phyloP scores from a whole-genome alignment of 2,113 vertebrate genomes.

The Myodes glareolus region DNA sequence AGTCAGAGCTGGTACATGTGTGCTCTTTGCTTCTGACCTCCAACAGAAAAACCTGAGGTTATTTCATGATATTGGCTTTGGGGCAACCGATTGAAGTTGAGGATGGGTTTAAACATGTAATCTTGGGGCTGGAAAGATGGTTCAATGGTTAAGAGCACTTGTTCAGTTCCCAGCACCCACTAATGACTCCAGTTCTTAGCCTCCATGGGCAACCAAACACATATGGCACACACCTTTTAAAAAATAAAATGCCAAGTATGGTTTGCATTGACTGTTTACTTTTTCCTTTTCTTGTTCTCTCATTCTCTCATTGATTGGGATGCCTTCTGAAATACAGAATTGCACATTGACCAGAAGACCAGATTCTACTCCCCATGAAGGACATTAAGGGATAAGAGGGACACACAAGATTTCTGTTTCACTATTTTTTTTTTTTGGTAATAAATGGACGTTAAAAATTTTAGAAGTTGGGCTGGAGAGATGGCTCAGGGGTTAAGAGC shows the following conservation, averaged over 20 bases:
- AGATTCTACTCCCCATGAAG: background rate
- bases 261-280: background rate
- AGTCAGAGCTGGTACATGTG: conserved; percentile 11
- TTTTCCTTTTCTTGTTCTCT: background rate
- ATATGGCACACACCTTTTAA: background rate
- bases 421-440: background rate
- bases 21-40: background rate
- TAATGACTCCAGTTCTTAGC: background rate
- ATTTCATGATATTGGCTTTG: background rate
- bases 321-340: conserved; percentile 27
- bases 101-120: background rate
- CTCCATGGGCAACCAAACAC: background rate
- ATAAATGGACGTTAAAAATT: background rate
- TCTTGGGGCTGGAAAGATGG: background rate
- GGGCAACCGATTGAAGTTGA: background rate
- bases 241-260: background rate
- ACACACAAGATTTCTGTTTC: background rate
- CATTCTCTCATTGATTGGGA: background rate
- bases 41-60: background rate
- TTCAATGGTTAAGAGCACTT: background rate
- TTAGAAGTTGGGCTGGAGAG: too few relatives aligned
- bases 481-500: too few relatives aligned
- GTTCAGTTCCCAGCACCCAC: background rate
- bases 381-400: background rate
- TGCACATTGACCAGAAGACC: background rate